phyloP scores from a whole-genome alignment of 53 echinoderm and acorn worm species.

The Echinarachnius parma region DNA sequence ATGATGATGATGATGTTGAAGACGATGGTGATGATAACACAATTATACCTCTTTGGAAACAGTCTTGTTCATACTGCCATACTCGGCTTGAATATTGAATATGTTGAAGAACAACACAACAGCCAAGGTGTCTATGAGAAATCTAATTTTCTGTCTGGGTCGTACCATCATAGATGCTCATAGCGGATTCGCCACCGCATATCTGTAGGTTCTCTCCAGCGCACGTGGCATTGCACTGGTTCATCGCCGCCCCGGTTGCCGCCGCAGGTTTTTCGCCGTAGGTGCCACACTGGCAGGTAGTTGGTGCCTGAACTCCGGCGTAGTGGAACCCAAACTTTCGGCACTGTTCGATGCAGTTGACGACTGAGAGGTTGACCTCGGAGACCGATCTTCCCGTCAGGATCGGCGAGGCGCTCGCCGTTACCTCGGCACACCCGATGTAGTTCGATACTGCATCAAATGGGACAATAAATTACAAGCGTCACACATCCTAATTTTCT shows the following conservation, averaged over 20 bases:
- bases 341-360: constrained; percentile 33
- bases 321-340: constrained; percentile 59
- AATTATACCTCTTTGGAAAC: too few species aligned
- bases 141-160: too few species aligned
- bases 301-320: constrained; percentile 39
- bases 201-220: constrained; percentile 35
- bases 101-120: too few species aligned
- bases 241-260: constrained; percentile 7
- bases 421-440: constrained; percentile 19
- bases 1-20: too few species aligned
- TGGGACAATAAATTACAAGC: too few species aligned
- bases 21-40: too few species aligned
- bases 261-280: constrained; percentile 33
- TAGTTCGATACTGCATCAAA: constrained; percentile 29
- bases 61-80: too few species aligned
- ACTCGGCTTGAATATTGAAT: too few species aligned
- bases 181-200: constrained; percentile 31
- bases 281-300: constrained; percentile 56
- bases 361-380: constrained; percentile 5
- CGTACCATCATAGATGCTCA: constrained; percentile 69
- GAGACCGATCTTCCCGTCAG: constrained; percentile 25
- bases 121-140: too few species aligned
- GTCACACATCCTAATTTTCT: too few species aligned
- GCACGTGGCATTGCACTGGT: constrained; percentile 40
- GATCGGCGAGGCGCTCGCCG: not conserved